Conservation (phyloP, 2,888 invertebrate genomes). For the Melolontha melolontha region DNA sequence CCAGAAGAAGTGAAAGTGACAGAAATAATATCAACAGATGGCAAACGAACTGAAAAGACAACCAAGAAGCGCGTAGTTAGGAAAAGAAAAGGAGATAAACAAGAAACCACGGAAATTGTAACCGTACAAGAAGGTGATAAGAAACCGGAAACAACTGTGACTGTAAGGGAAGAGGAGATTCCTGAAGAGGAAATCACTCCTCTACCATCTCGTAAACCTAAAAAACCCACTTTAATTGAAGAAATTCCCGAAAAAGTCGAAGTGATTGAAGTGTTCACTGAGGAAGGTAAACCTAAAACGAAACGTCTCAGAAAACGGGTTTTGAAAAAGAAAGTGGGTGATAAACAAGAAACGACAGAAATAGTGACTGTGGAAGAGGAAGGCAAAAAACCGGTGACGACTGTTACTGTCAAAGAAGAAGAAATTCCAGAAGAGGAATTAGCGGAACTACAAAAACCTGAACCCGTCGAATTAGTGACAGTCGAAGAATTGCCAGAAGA, state of each 20-base stretch:
- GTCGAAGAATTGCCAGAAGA: slow-evolving; percentile 59
- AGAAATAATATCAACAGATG: slow-evolving; percentile 62
- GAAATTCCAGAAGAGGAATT: slow-evolving; percentile 54
- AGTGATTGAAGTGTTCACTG: slow-evolving; percentile 58
- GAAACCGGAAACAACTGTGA: slow-evolving; percentile 60
- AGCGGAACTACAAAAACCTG: slow-evolving; percentile 39
- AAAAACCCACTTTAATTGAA: slow-evolving; percentile 48
- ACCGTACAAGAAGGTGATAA: slow-evolving; percentile 64
- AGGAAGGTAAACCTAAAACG: slow-evolving; percentile 61
- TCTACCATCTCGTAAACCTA: slow-evolving; percentile 53
- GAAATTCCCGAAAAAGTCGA: slow-evolving; percentile 61
- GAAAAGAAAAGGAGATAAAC: slow-evolving; percentile 53
- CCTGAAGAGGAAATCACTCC: slow-evolving; percentile 44
- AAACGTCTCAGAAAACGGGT: slow-evolving; percentile 54
- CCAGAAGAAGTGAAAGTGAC: slow-evolving; percentile 57
- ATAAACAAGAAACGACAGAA: slow-evolving; percentile 64
- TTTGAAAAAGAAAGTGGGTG: slow-evolving; percentile 57
- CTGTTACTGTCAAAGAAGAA: slow-evolving; percentile 53
- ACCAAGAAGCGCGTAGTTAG: slow-evolving; percentile 56
- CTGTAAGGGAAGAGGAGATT: slow-evolving; percentile 55
- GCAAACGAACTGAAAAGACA: slow-evolving; percentile 56
- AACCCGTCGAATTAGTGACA: slow-evolving; percentile 46
- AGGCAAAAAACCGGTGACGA: slow-evolving; percentile 54
- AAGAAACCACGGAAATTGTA: slow-evolving; percentile 59
- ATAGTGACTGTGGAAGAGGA: slow-evolving; percentile 57